Evolutionary conservation across 53 echinoderm and acorn worm genomes (phyloP), one percentile per base, ranked within the genome.

Genomic region (Paelopatides confundens): DNA sequence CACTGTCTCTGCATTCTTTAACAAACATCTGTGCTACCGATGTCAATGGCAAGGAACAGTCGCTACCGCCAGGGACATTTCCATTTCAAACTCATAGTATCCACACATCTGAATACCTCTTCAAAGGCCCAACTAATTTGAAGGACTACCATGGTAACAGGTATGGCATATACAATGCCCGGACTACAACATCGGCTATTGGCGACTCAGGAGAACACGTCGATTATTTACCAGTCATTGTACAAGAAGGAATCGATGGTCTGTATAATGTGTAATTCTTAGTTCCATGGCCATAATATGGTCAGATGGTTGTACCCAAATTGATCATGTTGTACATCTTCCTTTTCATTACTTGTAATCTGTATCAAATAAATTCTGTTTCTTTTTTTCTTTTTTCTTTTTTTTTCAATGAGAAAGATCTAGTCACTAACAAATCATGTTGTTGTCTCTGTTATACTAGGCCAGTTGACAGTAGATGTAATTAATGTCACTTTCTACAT

Each of bases 201-300:
- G 70, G 70, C 10, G n/a, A 38, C 3, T 36, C 37, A 35, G 31
- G 38, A n/a, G 37, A 70, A 14, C 6, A 10, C 4, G 21, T 70
- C n/a, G 23, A 70, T 35, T 35, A 21, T n/a, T 9, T 70, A 17
- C 70, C 70, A 7, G 4, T 35, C 6, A 39, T 70, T 35, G 70
- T 70, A 2, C 70, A 70, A 35, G 70, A 70, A 35, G 14, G 70
- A 14, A 70, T 18, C 24, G 40, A 70, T 38, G 70, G 70, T 70
- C 3, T 38, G 70, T 37, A 23, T n/a, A 6, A 58, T 58, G 14
- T 48, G 48, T 14, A 0, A 12, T 0, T 48, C 14, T n/a, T n/a
- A n/a, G n/a, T n/a, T n/a, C n/a, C n/a, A n/a, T n/a, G n/a, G n/a
- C n/a, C n/a, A n/a, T n/a, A n/a, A n/a, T n/a, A n/a, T n/a, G n/a